Conservation (phyloP, 2,888 invertebrate genomes). For the Alloplasta piceator region DNA sequence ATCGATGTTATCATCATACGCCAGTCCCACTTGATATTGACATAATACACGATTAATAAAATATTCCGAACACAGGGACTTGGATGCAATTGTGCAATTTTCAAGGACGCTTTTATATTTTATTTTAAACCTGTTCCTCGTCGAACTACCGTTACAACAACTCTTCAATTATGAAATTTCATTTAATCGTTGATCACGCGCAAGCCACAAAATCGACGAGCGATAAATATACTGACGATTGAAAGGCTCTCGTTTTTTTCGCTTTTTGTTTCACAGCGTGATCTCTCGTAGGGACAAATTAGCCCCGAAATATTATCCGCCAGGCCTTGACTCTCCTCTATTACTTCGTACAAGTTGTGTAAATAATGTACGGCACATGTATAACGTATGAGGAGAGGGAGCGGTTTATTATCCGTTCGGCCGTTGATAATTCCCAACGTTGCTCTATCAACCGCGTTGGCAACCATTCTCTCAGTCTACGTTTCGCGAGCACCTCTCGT, state of each 20-base stretch:
- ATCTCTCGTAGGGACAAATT: slow-evolving; percentile 1
- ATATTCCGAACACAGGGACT: too few relatives aligned
- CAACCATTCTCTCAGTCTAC: slow-evolving; percentile 12
- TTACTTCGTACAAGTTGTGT: slow-evolving; percentile 37
- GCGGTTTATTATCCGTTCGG: slow-evolving; percentile 38
- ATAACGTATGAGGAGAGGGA: background rate
- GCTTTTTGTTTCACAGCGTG: background rate
- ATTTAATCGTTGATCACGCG: background rate
- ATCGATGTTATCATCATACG: too few relatives aligned
- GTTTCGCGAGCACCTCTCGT: slow-evolving; percentile 16
- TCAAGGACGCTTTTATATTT: too few relatives aligned
- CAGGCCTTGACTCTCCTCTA: slow-evolving; percentile 5
- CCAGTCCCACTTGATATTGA: too few relatives aligned
- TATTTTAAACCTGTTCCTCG: too few relatives aligned
- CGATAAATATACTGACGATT: too few relatives aligned
- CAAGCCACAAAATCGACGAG: too few relatives aligned
- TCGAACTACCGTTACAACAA: too few relatives aligned
- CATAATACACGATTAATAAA: too few relatives aligned
- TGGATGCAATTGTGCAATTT: too few relatives aligned
- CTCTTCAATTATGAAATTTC: background rate
- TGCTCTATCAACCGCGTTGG: slow-evolving; percentile 30
- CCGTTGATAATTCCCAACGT: slow-evolving; percentile 48
- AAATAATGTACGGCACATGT: slow-evolving; percentile 35
- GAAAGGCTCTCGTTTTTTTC: background rate
- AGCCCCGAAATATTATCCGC: slow-evolving; percentile 4